These are phyloP conservation scores for Ectobius pallidus DNA, from an alignment of 2,888 invertebrate species.

Conservation along the genomic window DNA sequence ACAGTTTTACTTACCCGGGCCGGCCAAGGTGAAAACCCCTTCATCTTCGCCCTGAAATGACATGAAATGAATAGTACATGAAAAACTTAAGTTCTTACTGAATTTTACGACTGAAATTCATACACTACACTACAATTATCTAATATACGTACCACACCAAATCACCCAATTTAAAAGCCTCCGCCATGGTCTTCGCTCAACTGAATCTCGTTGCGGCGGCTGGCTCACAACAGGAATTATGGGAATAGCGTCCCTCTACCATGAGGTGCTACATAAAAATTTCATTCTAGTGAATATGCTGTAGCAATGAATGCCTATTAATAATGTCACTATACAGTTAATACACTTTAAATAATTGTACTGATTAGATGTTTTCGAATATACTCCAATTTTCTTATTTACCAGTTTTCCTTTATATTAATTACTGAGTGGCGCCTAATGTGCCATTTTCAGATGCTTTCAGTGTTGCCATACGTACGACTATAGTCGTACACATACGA, in stretches of 20 bases:
- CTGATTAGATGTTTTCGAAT: no score
- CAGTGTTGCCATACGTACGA: no score
- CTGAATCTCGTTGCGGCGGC: conserved; percentile 17
- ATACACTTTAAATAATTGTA: no score
- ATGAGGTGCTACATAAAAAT: background rate
- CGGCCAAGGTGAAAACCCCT: conserved; percentile 96
- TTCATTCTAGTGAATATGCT: no score
- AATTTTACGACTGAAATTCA: background rate
- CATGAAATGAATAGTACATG: background rate
- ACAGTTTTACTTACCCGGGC: conserved; percentile 80
- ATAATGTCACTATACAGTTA: no score
- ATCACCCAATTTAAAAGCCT: conserved; percentile 66
- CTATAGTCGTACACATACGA: no score
- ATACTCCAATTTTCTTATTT: no score
- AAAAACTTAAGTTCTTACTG: background rate
- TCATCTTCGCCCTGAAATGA: conserved; percentile 92
- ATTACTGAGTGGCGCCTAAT: no score
- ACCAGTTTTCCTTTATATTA: no score
- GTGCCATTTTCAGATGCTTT: no score
- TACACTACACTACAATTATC: background rate
- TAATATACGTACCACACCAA: conserved; percentile 68
- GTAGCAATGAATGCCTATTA: no score
- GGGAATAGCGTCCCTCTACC: conserved; percentile 32
- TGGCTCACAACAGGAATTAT: conserved; percentile 26
- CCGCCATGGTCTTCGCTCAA: conserved; percentile 29